Evolutionary conservation across 2,797 vertebrate species (phyloP), one percentile per base, ranked within the genome.

Genomic region (Phylloscopus collybita): DNA sequence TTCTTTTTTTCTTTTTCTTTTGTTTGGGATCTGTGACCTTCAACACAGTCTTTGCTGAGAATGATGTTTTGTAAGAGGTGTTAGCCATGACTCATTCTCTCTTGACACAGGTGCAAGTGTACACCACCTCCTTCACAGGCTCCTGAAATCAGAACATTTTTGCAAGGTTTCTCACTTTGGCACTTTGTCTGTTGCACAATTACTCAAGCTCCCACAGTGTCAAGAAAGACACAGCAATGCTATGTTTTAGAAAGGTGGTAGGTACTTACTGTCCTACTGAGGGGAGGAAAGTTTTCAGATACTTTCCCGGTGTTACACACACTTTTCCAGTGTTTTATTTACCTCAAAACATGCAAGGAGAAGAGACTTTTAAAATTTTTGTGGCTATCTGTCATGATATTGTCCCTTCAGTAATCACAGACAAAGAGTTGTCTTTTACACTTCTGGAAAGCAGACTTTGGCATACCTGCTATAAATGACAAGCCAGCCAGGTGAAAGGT

Each of bases 81-180:
- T 80, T 85, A 89, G 26, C 84, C 79, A 5, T 38, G 32, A 64
- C 38, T 95, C 64, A 34, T 53, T 64, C 42, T 66, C 36, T 84
- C 51, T 59, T 6, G 11, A 40, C 44, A 38, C 38, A 26, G 38
- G 40, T 79, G 82, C 62, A 70, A 1, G 1, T 84, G 30, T 60
- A 59, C 0, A 0, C 15, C 49, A 38, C 26, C 17, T 87, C 32
- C 45, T 73, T 65, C 9, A 2, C 20, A 73, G 34, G 9, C n/a
- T 70, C 88, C 67, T 90, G 51, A 47, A 88, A 53, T 47, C 18
- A 16, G 83, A 89, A 73, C 32, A 2, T 49, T 50, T n/a, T 67
- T 88, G 69, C 49, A 40, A 9, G 44, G 85, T 54, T 72, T 82
- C 64, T 82, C 42, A 25, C 32, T 50, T 20, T 64, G 45, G 16